phyloP scores from a whole-genome alignment of 2,797 vertebrate genomes.

The Coracias cyanogaster region DNA sequence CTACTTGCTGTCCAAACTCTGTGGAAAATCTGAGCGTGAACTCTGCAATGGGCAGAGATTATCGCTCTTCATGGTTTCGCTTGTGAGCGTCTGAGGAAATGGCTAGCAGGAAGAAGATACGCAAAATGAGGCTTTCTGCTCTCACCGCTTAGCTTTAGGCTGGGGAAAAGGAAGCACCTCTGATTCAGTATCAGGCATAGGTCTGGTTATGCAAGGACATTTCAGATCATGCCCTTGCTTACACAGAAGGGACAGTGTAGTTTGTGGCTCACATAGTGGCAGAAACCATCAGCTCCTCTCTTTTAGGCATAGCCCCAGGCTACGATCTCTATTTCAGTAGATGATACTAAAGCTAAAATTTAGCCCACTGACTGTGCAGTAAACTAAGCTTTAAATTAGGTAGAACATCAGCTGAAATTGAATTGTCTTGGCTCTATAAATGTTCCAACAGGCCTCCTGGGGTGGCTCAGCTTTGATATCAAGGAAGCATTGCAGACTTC shows the following conservation, averaged over 20 bases:
- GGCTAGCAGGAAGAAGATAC: neutral
- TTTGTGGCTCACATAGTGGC: neutral
- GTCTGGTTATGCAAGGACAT: neutral
- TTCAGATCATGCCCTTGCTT: neutral
- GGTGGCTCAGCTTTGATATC: conserved; percentile 88
- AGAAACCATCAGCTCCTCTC: neutral
- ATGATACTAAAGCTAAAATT: neutral
- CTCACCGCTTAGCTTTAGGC: neutral
- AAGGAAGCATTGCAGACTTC: conserved; percentile 79
- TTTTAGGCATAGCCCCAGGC: neutral
- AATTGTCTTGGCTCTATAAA: neutral
- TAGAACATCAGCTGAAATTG: neutral
- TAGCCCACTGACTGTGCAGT: neutral
- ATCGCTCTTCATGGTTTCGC: neutral
- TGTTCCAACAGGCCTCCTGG: conserved; percentile 87
- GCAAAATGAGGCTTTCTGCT: neutral
- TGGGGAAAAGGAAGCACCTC: neutral
- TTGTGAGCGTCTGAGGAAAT: neutral
- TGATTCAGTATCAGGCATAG: neutral
- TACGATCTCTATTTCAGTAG: neutral
- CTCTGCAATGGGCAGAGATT: neutral
- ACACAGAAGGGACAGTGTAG: neutral
- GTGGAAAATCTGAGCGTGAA: neutral
- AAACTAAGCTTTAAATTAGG: neutral
- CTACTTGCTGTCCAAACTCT: neutral